These are phyloP conservation scores for Pagetopsis macropterus DNA, from an alignment of 2,797 vertebrate species.

Conservation along the genomic window DNA sequence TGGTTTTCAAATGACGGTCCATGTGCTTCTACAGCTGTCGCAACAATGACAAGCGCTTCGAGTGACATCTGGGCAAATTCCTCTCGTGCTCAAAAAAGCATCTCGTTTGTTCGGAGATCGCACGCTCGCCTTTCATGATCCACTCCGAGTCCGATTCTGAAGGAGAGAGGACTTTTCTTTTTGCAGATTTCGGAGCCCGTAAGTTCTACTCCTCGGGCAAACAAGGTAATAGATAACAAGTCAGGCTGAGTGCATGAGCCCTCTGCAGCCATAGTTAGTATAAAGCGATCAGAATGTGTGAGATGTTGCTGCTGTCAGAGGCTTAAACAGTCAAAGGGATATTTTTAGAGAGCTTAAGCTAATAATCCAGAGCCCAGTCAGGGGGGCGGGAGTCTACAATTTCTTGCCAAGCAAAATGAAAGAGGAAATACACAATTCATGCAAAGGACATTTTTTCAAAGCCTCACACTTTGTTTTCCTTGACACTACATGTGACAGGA, in stretches of 20 bases:
- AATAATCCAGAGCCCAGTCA: constrained; percentile 81
- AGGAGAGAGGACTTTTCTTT: constrained; percentile 31
- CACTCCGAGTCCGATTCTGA: constrained; percentile 46
- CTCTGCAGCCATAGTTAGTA: constrained; percentile 73
- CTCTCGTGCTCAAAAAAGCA: constrained; percentile 59
- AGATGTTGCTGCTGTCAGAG: constrained; percentile 81
- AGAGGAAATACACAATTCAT: constrained; percentile 66
- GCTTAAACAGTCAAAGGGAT: constrained; percentile 82
- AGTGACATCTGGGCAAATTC: constrained; percentile 79
- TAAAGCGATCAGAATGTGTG: constrained; percentile 80
- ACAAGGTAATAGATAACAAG: constrained; percentile 79
- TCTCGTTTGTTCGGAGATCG: constrained; percentile 73
- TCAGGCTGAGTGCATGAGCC: constrained; percentile 65
- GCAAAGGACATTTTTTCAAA: constrained; percentile 65
- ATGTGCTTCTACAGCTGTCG: constrained; percentile 78
- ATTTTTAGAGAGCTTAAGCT: constrained; percentile 86
- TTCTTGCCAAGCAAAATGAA: constrained; percentile 74
- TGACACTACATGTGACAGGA: constrained; percentile 49
- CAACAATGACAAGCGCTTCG: constrained; percentile 74
- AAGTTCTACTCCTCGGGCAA: constrained; percentile 63
- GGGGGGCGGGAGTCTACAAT: constrained; percentile 58
- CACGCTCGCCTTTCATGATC: constrained; percentile 65
- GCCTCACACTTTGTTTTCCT: constrained; percentile 60
- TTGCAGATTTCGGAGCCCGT: constrained; percentile 42
- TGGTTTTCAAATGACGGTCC: constrained; percentile 64